Base-by-base conservation (phyloP, 37 sponge, comb jelly and placozoan genomes). In the Mnemiopsis leidyi region DNA sequence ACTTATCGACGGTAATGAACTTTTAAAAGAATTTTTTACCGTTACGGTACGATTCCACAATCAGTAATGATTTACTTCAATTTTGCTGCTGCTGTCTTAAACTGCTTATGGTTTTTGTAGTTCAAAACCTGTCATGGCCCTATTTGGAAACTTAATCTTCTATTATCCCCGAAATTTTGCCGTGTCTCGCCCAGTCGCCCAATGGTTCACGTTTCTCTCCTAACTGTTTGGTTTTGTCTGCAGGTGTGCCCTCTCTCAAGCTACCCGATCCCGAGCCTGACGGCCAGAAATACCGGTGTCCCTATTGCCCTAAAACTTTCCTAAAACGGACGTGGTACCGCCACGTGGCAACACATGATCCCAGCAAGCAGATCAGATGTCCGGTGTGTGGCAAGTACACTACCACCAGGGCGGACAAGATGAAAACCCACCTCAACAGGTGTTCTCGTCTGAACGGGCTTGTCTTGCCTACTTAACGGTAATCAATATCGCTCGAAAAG, bases 271-370 rank as follows among this genome's bases (percentile, higher is more conserved):
- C 79, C 33, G 35, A 32, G 79, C 36, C 79, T 1, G 79, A 77
- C 35, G 79, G 79, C 1, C 16, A 21, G 20, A 48, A 48, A 5
- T 77, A 77, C 79, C 79, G 32, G 18, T 77, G 79, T 77, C 20
- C 36, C 36, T 36, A 31, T 1, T 77, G 79, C 35, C 35, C 79
- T 32, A 77, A 77, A 77, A 77, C 79, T 36, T 77, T 77, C 79
- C 79, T 31, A 32, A 77, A 77, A 34, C 1, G 79, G 32, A 34
- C 35, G 32, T 77, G 79, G 79, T 77, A 77, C 18, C 34, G 79
- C 7, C 79, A 77, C 35, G 32, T 77, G 79, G 79, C 79, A 7
- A 32, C 79, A 26, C 79, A 77, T 77, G 79, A 77, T 36, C 79
- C 79, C 36, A 34, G 18, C 79, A 77, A 77, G 35, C 1, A 1